Evolutionary conservation across 2,888 invertebrate species (phyloP).

Genomic region (Poecilus cupreus): DNA sequence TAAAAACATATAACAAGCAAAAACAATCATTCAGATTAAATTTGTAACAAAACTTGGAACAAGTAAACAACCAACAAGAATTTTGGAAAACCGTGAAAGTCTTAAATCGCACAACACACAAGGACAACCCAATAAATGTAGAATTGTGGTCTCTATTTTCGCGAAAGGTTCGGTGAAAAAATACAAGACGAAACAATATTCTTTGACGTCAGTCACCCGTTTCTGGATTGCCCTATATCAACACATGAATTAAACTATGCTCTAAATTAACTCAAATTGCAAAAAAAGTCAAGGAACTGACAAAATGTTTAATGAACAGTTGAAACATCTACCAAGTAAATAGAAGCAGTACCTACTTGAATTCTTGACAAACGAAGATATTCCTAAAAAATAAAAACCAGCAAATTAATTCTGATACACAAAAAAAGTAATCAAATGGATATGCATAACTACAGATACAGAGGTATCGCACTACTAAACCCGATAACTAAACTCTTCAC

Average conservation of each 20-base stretch:
- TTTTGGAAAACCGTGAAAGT: background rate
- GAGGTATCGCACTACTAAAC: constrained; percentile 11
- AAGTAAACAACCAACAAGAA: background rate
- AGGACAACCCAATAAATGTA: background rate
- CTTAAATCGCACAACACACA: background rate
- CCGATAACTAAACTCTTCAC: constrained; percentile 12
- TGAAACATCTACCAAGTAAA: background rate
- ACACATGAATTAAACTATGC: background rate
- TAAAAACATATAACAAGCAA: background rate
- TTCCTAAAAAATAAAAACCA: background rate
- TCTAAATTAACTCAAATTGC: background rate
- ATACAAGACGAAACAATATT: background rate
- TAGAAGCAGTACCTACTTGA: background rate
- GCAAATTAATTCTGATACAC: background rate
- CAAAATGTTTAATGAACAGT: background rate
- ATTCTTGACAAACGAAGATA: background rate
- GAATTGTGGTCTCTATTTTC: background rate
- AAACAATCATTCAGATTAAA: background rate
- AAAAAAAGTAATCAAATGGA: background rate
- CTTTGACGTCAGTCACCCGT: background rate
- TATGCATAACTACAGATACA: constrained; percentile 14
- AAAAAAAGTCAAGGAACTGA: background rate
- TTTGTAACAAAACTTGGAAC: background rate
- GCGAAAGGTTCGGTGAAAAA: background rate
- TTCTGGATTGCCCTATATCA: background rate